Base-by-base conservation (phyloP, 1,140 invertebrate genomes). In the Homarus americanus region DNA sequence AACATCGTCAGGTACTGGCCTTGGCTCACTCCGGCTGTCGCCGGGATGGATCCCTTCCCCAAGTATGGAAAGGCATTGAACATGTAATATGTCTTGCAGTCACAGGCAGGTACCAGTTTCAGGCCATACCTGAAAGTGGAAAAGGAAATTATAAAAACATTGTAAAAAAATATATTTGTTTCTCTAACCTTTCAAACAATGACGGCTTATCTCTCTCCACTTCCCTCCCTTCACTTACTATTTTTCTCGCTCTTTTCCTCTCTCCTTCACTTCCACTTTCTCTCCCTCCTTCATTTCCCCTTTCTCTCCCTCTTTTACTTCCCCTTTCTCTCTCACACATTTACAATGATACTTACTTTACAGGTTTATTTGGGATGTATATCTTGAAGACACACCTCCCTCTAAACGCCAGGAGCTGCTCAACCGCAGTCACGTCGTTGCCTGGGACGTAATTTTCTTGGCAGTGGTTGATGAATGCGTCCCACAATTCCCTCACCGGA, bases 51-150 rank as follows among this genome's bases (percentile, higher is more conserved):
- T 40, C 66, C 82, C 40, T 73, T 84, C 63, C 82, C 82, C 34
- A 84, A 24, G 66, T 84, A 84, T 38, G 63, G 82, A 41, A 63
- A 32, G 53, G 49, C 80, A 66, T 83, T 83, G 36, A 38, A 84
- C 82, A 69, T 84, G 36, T 84, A 72, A 32, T 72, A 69, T 15
- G 63, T 84, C 1, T 17, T 28, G 38, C 17, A 69, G 36, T 84
- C 82, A 84, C 82, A 84, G 4, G 82, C 82, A 4, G 40, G 63
- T 5, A 72, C 63, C 63, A 84, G 82, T 38, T 84, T 72, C 32
- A 84, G 17, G 63, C 58, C 58, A 72, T 84, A 72, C 69, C 82
- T 84, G 82, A n/a, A 41, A 72, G 20, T 9, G 44, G 40, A 66
- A 32, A 66, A 28, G 58, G 28, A n/a, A n/a, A 12, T 49, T 1